Evolutionary conservation across 2,113 vertebrate genomes (phyloP), one percentile per base, ranked within the genome.

Genomic region (Odontophorus gujanensis): DNA sequence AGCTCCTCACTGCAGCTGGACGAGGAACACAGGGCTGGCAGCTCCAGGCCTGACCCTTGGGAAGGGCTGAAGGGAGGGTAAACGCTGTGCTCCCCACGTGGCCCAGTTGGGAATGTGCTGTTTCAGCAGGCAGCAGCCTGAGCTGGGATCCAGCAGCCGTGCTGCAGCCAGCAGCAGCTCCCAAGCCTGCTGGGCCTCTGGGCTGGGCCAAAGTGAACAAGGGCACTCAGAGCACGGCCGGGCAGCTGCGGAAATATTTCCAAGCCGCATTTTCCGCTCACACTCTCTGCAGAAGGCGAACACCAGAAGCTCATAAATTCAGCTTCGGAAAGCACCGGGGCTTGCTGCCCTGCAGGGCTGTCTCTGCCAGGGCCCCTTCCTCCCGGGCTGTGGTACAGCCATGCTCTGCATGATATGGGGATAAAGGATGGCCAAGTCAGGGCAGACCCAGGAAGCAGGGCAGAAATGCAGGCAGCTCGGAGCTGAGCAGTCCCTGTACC

Each of bases 121-220:
- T 71, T 95, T 95, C 96, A 93, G 95, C 95, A 96, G 94, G 95
- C 92, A 89, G 91, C 92, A 87, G 81, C 96, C 74, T 86, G 94
- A 58, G 67, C 71, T 74, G 66, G 21, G 51, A 65, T 59, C 90
- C 50, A 50, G 79, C 80, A 83, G 79, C 42, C 32, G 80, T 26
- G 45, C 47, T 0, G 9, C 73, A 84, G 91, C 94, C 94, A 92
- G 90, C 94, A 69, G 85, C 26, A 1, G 50, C 90, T 90, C 95
- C 93, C 2, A 24, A 78, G 90, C 94, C 92, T 50, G 85, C 81
- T 12, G 74, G 87, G 92, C 87, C 89, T 78, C 84, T 4, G 19
- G 87, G 91, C 65, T 18, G 84, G 95, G 89, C 89, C 1, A 38
- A 75, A 6, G 34, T 0, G 74, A 95, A 94, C 95, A 94, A 92